Percentiles rank a stretch among this genome's conserved stretches.
phyloP scores from a whole-genome alignment of 2,888 invertebrate species.

The Callinectes sapidus region DNA sequence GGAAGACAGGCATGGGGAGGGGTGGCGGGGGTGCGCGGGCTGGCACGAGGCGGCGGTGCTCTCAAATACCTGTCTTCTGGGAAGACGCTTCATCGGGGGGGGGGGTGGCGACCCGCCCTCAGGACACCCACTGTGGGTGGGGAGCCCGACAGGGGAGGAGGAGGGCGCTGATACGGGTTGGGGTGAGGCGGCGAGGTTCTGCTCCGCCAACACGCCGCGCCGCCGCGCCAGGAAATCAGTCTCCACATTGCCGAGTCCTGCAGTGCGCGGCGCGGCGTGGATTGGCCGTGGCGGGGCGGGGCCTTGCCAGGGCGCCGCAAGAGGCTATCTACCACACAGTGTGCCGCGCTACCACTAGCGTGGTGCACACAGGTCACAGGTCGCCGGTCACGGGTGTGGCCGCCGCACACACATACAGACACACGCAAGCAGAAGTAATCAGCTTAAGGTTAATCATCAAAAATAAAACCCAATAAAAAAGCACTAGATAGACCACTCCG shows the following conservation, averaged over 20 bases:
- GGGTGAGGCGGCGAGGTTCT: background rate
- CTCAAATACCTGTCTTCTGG: constrained; percentile 52
- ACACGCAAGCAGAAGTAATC: constrained; percentile 19
- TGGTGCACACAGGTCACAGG: constrained; percentile 21
- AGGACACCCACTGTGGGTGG: background rate
- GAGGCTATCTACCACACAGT: background rate
- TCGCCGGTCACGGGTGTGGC: background rate
- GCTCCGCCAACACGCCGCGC: background rate
- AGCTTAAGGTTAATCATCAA: constrained; percentile 13
- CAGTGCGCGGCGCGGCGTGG: background rate
- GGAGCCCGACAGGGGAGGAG: no score
- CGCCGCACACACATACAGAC: constrained; percentile 13
- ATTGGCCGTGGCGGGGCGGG: background rate
- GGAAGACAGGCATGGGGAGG: background rate
- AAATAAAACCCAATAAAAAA: background rate
- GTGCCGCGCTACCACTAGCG: background rate
- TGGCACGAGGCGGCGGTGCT: background rate
- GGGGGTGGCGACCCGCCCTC: background rate
- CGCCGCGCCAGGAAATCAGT: constrained; percentile 10
- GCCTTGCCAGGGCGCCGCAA: background rate
- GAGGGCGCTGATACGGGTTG: constrained; percentile 42
- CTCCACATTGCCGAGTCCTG: background rate
- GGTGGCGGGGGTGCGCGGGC: background rate
- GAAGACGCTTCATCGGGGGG: constrained; percentile 42
- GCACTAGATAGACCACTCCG: background rate